Evolutionary conservation across 2,113 vertebrate species (phyloP).

Genomic region (Amblyornis subalaris): DNA sequence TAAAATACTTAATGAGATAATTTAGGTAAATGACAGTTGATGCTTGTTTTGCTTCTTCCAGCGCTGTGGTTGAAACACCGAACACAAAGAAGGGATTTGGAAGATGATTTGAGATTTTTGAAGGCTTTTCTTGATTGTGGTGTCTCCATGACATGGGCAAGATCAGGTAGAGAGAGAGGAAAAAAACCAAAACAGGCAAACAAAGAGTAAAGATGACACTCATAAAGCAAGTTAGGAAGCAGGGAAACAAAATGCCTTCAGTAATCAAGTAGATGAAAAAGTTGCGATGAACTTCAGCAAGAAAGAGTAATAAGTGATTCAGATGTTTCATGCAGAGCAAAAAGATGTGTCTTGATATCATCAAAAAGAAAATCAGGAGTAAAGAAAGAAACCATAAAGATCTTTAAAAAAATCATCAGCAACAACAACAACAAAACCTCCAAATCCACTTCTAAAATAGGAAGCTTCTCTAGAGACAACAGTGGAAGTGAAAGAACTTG

Average conservation of each 20-base stretch:
- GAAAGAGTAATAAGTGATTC: neutral
- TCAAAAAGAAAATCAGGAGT: neutral
- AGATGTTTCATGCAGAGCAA: neutral
- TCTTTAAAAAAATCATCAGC: neutral
- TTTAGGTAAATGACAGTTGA: neutral
- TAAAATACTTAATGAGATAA: conserved; percentile 23
- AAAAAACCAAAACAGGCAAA: neutral
- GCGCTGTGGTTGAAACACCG: neutral
- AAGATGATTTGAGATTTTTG: neutral
- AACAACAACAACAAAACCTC: accelerated
- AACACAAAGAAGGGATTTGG: neutral
- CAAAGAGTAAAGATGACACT: neutral
- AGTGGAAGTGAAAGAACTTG: neutral
- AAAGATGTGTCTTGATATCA: neutral
- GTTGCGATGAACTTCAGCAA: neutral
- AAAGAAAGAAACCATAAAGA: neutral
- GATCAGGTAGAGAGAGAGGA: neutral
- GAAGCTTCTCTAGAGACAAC: neutral
- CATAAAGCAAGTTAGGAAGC: neutral
- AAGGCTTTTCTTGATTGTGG: neutral
- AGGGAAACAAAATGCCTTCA: neutral
- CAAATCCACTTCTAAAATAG: neutral
- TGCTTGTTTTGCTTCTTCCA: neutral
- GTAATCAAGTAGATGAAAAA: neutral
- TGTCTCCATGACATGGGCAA: neutral